Percentiles rank a stretch among this genome's conserved stretches.
phyloP scores from a whole-genome alignment of 2,797 vertebrate genomes.

The Alauda arvensis region DNA sequence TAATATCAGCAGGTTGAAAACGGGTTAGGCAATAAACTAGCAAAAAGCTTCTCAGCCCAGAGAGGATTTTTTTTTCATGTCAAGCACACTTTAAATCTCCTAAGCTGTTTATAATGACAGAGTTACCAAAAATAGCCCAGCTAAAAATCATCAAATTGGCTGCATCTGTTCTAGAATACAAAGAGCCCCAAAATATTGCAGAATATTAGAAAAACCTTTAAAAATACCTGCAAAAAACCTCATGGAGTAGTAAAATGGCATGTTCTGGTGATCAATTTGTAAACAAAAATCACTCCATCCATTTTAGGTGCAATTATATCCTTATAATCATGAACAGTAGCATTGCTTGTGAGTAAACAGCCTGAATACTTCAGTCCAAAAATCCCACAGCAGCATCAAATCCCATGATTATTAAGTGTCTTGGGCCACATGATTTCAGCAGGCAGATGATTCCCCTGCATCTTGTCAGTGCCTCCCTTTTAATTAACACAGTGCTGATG shows the following conservation, averaged over 20 bases:
- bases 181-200: background rate
- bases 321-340: background rate
- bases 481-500: background rate
- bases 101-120: slow-evolving; percentile 48
- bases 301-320: background rate
- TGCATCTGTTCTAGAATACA: slow-evolving; percentile 37
- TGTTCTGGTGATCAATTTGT: background rate
- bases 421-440: background rate
- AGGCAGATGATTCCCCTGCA: background rate
- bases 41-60: slow-evolving; percentile 16
- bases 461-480: background rate
- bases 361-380: background rate
- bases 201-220: background rate
- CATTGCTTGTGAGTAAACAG: background rate
- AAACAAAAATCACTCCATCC: background rate
- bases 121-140: slow-evolving; percentile 51
- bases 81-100: slow-evolving; percentile 49
- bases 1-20: slow-evolving; percentile 35
- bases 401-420: background rate
- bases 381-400: background rate
- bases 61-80: slow-evolving; percentile 25
- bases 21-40: slow-evolving; percentile 5
- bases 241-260: background rate
- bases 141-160: slow-evolving; percentile 28
- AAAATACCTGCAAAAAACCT: background rate